Base-by-base conservation (phyloP, 1,140 invertebrate genomes). In the Atta texana region DNA sequence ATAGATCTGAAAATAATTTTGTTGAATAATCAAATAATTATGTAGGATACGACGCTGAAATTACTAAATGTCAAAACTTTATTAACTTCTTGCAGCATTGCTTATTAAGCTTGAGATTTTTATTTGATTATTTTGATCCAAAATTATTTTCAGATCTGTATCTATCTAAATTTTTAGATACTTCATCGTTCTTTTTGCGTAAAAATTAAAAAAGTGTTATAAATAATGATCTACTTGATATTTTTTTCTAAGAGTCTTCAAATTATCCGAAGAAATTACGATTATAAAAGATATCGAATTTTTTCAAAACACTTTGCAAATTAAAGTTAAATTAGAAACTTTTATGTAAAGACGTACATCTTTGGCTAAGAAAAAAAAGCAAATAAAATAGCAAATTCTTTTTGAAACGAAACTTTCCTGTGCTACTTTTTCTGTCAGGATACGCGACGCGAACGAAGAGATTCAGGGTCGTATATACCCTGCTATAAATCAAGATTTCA, bases 401-500 rank as follows among this genome's bases (percentile, higher is more conserved):
- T 18, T 18, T 44, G 4, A 28, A 64, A 77, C 10, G 2, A 28
- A 31, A 81, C 31, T 69, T 81, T 57, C 2, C 66, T 44, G 14
- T 24, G 14, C 34, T 34, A 18, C 18, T 61, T 59, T 24, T 49
- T 61, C 18, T 21, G n/a, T 55, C 39, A 59, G 39, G 5, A 34
- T 84, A 34, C 18, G 39, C 55, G 39, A 21, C 24, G 34, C 51
- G 55, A 76, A 49, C 61, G 66, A 81, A 39, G 63, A 90, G 69
- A 90, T 88, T 87, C 59, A n/a, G 57, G 51, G 34, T 69, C 66
- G 61, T 77, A 76, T 86, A 77, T 85, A 81, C 59, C 34, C 49
- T 75, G 69, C 64, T 72, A 91, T 91, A 91, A 91, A 91, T 91
- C 87, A 91, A 81, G 85, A 88, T 88, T 88, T 88, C 87, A 87